Conservation (phyloP, 2,888 invertebrate species). For the Linnaemya tessellans region DNA sequence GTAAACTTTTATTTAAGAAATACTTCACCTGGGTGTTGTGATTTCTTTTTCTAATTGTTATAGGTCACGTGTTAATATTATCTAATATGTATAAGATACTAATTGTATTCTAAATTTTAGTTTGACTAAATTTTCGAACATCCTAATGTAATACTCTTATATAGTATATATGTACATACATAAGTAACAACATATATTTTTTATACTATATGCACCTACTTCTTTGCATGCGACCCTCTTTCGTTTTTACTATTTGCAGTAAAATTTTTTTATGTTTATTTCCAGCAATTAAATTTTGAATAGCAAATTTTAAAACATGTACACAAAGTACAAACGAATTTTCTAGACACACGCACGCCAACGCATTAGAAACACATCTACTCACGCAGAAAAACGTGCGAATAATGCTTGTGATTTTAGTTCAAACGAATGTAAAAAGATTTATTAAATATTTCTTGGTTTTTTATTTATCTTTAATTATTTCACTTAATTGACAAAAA, state of each 20-base stretch:
- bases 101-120: no score
- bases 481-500: conserved; percentile 37
- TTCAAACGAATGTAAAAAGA: neutral
- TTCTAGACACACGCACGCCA: conserved; percentile 43
- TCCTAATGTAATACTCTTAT: no score
- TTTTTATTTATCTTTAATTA: conserved; percentile 47
- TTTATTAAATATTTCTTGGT: neutral
- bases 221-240: neutral
- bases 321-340: conserved; percentile 25
- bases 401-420: neutral
- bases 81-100: no score
- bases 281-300: conserved; percentile 14
- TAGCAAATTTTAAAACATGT: neutral
- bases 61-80: no score
- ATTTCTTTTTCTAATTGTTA: no score
- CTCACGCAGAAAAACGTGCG: conserved; percentile 18
- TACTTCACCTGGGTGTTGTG: no score
- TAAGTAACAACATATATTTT: no score
- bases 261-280: conserved; percentile 31
- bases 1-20: no score
- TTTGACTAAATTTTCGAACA: no score
- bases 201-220: no score
- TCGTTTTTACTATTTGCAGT: neutral
- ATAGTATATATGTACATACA: no score
- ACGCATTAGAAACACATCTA: conserved; percentile 41